Evolutionary conservation across 1,140 invertebrate species (phyloP), one percentile per base, ranked within the genome.

Genomic region (Tetramorium parvispinum): DNA sequence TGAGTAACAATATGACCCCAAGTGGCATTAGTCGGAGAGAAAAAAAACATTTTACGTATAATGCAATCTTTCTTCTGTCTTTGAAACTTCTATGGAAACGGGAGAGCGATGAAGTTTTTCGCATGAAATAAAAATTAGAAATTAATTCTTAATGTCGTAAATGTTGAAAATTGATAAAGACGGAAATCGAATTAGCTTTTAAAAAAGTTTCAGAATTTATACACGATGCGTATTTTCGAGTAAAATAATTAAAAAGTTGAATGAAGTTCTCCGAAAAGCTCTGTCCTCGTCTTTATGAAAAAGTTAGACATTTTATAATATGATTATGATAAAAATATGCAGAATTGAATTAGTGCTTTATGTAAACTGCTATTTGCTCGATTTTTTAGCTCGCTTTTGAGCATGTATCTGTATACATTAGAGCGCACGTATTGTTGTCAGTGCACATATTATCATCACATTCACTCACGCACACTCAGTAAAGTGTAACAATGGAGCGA

Each of bases 1-100:
- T 82, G 40, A 82, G 51, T 82, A 82, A 82, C 51, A 82, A 71
- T 82, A 71, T 59, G 79, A 73, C 37, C 53, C 68, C 66, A 82
- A 73, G 66, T 73, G 79, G 40, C 13, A 82, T 59, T 59, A 43
- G 24, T 71, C 46, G 55, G 4, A 16, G 3, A 71, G 51, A 57
- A 73, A 73, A 73, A 81, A 82, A 82, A 71, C 24, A 59, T 57
- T 82, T 68, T 68, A 49, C 6, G 40, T 68, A 49, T 71, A 82
- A 57, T 57, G 51, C 18, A 73, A 73, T 16, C 51, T 73, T 82
- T 71, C 51, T 32, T 57, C 24, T 32, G 40, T 21, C 75, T 77
- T 68, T 81, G 32, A 81, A 55, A 68, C 24, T 53, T 53, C 3
- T 18, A 21, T 37, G 37, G 24, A 46, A 40, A 10, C 6, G 16